Evolutionary conservation across 2,888 invertebrate genomes (phyloP).

Genomic region (Griposia aprilina): DNA sequence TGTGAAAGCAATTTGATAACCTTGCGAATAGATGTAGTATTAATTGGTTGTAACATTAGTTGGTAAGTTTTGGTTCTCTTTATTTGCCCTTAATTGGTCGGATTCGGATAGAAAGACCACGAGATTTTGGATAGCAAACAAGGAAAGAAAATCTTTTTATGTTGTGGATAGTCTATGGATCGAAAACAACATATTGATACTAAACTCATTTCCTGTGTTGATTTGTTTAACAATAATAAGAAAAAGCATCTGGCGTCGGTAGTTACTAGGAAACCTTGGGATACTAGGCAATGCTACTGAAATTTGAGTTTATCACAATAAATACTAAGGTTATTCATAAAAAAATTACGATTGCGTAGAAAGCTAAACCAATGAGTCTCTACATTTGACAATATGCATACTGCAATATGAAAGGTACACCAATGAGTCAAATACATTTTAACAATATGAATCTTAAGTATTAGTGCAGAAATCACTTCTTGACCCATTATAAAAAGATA

Average conservation of each 20-base stretch:
- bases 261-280: neutral
- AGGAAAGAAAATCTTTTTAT: neutral
- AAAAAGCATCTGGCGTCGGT: conserved; percentile 17
- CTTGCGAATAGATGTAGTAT: conserved; percentile 29
- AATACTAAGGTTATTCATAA: neutral
- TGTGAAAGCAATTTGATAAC: conserved; percentile 33
- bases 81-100: conserved; percentile 4
- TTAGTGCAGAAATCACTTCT: conserved; percentile 4
- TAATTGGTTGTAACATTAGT: conserved; percentile 16
- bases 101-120: neutral
- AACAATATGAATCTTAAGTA: neutral
- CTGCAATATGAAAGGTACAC: neutral
- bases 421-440: no score
- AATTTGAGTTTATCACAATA: neutral
- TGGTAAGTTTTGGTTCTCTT: neutral
- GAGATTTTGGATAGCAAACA: neutral
- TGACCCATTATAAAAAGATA: conserved; percentile 13
- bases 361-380: neutral
- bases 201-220: conserved; percentile 24
- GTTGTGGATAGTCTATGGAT: neutral
- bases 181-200: neutral
- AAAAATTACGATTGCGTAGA: neutral
- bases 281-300: neutral
- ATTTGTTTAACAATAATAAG: conserved; percentile 11
- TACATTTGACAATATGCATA: neutral